Conservation (phyloP, 2,888 invertebrate genomes). For the Lathronympha strigana region DNA sequence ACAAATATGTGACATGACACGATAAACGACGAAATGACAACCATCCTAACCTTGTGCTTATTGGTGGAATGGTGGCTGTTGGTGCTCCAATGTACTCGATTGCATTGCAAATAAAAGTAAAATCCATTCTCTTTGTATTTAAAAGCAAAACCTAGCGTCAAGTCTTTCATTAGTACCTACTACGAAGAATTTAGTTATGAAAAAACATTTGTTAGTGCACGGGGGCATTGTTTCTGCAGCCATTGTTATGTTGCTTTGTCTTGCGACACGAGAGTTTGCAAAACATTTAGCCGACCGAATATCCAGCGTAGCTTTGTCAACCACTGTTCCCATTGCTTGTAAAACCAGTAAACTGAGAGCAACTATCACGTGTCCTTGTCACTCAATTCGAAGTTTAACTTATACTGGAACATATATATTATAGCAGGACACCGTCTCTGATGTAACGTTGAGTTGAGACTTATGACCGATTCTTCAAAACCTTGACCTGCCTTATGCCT, state of each 20-base stretch:
- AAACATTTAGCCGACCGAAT: slow-evolving; percentile 59
- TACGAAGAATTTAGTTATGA: slow-evolving; percentile 49
- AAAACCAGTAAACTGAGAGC: background rate
- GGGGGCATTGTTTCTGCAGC: slow-evolving; percentile 67
- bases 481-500: slow-evolving; percentile 29
- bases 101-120: slow-evolving; percentile 24
- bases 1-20: too few species aligned
- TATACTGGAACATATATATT: too few species aligned
- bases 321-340: background rate
- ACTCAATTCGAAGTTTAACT: background rate
- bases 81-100: too few species aligned
- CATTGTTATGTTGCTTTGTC: slow-evolving; percentile 68
- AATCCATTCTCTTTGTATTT: background rate
- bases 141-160: background rate
- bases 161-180: slow-evolving; percentile 41
- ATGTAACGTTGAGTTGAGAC: slow-evolving; percentile 32
- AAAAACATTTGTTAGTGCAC: slow-evolving; percentile 54
- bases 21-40: too few species aligned
- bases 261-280: slow-evolving; percentile 70
- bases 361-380: too few species aligned
- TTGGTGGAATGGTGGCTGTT: too few species aligned
- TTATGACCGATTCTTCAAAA: slow-evolving; percentile 27
- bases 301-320: slow-evolving; percentile 43
- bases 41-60: too few species aligned
- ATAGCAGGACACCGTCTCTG: slow-evolving; percentile 12